Base-by-base conservation (phyloP, 2,888 invertebrate species). In the Drosophila tripunctata region DNA sequence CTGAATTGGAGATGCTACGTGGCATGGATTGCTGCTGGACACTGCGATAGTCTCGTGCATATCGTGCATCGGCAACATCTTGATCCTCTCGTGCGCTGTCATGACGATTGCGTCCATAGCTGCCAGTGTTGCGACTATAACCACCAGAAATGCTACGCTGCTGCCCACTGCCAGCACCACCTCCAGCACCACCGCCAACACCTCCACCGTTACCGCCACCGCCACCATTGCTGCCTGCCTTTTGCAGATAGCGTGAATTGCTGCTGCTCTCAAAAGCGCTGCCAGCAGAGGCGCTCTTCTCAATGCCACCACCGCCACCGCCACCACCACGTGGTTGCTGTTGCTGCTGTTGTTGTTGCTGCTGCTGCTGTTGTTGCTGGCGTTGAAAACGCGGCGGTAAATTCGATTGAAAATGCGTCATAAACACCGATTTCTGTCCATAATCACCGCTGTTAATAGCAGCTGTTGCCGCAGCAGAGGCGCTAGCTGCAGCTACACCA, bases 311-410 rank as follows among this genome's bases (percentile, higher is more conserved):
- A 31, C 78, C n/a, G n/a, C n/a, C n/a, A n/a, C n/a, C n/a, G n/a
- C n/a, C n/a, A n/a, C n/a, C n/a, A n/a, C n/a, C n/a, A n/a, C n/a
- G 68, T 6, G 71, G 71, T 30, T 62, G 5, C n/a, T 8, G 6
- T 83, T 96, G 75, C 56, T 68, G 82, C 24, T 86, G 84, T 8
- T 70, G 70, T 8, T 69, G 69, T 4, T 84, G 83, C 1, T 84
- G 88, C n/a, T 82, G 85, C 17, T 88, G 83, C 56, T 88, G 78
- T 71, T 90, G 90, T 81, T 96, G 96, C 84, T 96, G 95, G 83
- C 95, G 95, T 83, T 95, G 94, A 91, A 97, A 96, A 61, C 97
- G 93, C 12, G 97, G 97, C 52, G 97, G 97, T 87, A 97, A 93
- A 91, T 96, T 95, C 48, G 93, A 94, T 90, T 96, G 96, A 91